These are phyloP conservation scores for Fistularia tabacaria DNA, from an alignment of 2,797 vertebrate genomes.

Conservation along the genomic window DNA sequence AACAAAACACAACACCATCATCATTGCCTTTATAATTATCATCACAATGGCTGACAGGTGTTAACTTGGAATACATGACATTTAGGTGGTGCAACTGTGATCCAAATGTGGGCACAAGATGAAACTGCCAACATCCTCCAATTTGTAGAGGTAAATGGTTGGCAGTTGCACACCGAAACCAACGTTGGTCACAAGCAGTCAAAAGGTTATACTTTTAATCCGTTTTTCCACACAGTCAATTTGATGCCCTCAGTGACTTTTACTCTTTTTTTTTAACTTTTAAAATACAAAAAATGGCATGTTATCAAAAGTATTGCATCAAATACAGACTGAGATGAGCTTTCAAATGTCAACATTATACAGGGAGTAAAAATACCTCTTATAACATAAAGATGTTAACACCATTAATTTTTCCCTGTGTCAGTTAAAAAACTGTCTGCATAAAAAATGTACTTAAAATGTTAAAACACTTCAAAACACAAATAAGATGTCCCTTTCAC, in stretches of 20 bases:
- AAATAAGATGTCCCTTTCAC: slow-evolving; percentile 27
- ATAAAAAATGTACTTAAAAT: slow-evolving; percentile 1
- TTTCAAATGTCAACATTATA: slow-evolving; percentile 16
- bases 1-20: not conserved
- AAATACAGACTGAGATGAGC: slow-evolving; percentile 47
- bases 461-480: slow-evolving; percentile 7
- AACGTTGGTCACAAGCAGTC: too few relatives aligned
- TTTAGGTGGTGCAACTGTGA: slow-evolving; percentile 33
- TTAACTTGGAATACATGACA: slow-evolving; percentile 30
- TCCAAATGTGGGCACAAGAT: slow-evolving; percentile 14
- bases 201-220: too few relatives aligned
- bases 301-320: slow-evolving; percentile 62
- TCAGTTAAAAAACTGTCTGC: slow-evolving; percentile 17
- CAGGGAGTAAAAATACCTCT: slow-evolving; percentile 33
- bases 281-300: slow-evolving; percentile 45
- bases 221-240: too few relatives aligned
- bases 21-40: slow-evolving; percentile 25
- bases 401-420: slow-evolving; percentile 8
- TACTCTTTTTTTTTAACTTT: slow-evolving; percentile 19
- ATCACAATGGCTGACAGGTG: slow-evolving; percentile 22
- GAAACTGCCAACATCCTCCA: too few relatives aligned
- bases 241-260: not conserved
- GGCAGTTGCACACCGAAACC: too few relatives aligned
- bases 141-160: too few relatives aligned
- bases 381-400: slow-evolving; percentile 17